Evolutionary conservation across 2,888 invertebrate species (phyloP), one percentile per base, ranked within the genome.

Genomic region (Venustoraphidia nigricollis): DNA sequence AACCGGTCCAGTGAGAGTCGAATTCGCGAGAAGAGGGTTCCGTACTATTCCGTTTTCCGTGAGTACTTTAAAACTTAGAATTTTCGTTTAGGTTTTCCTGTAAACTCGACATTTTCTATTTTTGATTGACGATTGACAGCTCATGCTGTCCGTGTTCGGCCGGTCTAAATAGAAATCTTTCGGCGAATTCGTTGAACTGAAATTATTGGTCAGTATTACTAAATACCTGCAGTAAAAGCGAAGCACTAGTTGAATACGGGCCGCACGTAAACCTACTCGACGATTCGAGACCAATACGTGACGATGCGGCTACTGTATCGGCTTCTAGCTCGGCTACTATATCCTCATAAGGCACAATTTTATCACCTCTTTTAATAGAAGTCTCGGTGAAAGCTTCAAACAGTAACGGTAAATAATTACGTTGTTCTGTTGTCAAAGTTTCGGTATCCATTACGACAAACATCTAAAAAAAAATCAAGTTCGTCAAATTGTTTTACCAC

Each of bases 251-350:
- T 6, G 82, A 80, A 58, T 77, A 88, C n/a, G 71, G 67, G 10
- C 88, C 88, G 54, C 84, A 82, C 17, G 74, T 69, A 65, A 89
- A 90, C 53, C 77, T 64, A 63, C 42, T 68, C 62, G 6, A 60
- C 5, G 66, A 64, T n/a, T 75, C 75, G 34, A 83, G 67, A 1
- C 89, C 90, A 10, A 89, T 66, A 38, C 73, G 66, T 10, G 76
- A 70, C n/a, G 62, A 63, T 52, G 76, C 74, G 34, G 71, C 66
- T 17, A 88, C 75, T 0, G 87, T 85, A 54, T 90, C 83, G 46
- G 77, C 75, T 59, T 87, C 84, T 35, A 89, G 73, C 58, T 83
- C 74, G 0, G 83, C 76, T n/a, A 92, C 83, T 14, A 93, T 79
- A 2, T 83, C 77, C 59, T 83, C 80, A 58, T 81, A 77, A 0